Conservation (phyloP, 2,113 vertebrate genomes). For the Notechis scutatus region DNA sequence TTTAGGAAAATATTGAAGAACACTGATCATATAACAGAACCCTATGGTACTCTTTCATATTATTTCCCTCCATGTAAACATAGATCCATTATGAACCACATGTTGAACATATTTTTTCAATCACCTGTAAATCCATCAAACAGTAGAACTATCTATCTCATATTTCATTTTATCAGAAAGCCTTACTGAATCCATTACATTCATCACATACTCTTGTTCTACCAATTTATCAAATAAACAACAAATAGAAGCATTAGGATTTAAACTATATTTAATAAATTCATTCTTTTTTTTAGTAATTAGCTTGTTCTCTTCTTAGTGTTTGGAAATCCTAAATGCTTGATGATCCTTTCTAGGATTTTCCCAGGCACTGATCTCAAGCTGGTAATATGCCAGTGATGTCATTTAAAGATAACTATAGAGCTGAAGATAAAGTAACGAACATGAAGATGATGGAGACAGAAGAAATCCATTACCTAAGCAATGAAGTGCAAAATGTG, state of each 20-base stretch:
- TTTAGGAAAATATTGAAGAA: background rate
- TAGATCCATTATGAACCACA: background rate
- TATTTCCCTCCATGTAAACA: background rate
- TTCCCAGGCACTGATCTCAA: background rate
- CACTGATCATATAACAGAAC: background rate
- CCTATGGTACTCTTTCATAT: background rate
- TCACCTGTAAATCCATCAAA: background rate
- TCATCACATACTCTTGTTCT: background rate
- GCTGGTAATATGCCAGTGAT: background rate
- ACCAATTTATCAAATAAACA: background rate
- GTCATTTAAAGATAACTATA: background rate
- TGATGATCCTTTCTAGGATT: background rate
- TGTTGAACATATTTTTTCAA: background rate
- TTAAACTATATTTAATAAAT: background rate
- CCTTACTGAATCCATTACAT: background rate
- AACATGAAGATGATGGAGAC: background rate
- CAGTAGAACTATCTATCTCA: background rate
- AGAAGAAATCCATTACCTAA: background rate
- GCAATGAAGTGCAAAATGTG: background rate
- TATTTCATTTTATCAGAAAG: background rate
- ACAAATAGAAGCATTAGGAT: background rate
- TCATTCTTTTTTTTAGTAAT: background rate
- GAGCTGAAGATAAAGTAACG: background rate
- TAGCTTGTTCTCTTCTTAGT: background rate
- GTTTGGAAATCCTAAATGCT: background rate